These are phyloP conservation scores for Kryptolebias ocellatus DNA, from an alignment of 2,797 vertebrate species.

Conservation along the genomic window DNA sequence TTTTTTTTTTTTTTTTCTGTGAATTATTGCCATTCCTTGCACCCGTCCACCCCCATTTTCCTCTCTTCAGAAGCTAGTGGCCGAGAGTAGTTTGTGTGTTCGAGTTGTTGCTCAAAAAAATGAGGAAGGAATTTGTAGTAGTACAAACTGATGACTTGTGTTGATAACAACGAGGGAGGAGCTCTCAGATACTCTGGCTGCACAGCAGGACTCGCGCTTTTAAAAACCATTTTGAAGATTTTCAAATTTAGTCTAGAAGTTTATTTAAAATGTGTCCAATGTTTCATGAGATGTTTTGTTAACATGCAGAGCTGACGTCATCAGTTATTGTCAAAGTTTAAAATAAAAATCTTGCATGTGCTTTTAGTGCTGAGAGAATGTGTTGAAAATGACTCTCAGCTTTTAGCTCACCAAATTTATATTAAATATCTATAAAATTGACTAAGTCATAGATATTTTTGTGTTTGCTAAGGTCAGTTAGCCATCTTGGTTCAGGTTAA, in stretches of 20 bases:
- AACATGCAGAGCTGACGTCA: no score
- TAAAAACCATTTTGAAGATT: constrained; percentile 37
- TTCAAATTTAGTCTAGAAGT: background rate
- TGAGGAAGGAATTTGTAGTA: constrained; percentile 37
- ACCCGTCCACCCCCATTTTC: constrained; percentile 21
- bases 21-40: constrained; percentile 50
- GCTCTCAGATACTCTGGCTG: constrained; percentile 28
- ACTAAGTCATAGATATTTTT: no score
- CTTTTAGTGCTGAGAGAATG: no score
- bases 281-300: no score
- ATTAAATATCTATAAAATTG: no score
- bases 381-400: no score
- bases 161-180: constrained; percentile 50
- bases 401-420: no score
- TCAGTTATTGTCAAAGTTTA: no score
- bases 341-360: no score
- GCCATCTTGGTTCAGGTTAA: no score
- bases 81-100: constrained; percentile 7
- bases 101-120: constrained; percentile 7
- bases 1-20: constrained; percentile 48
- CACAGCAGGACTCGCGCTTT: constrained; percentile 23
- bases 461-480: no score
- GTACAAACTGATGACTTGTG: constrained; percentile 44
- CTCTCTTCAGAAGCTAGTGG: constrained; percentile 16
- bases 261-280: no score